phyloP scores from a whole-genome alignment of 2,797 vertebrate species.

The Phrynocephalus forsythii region DNA sequence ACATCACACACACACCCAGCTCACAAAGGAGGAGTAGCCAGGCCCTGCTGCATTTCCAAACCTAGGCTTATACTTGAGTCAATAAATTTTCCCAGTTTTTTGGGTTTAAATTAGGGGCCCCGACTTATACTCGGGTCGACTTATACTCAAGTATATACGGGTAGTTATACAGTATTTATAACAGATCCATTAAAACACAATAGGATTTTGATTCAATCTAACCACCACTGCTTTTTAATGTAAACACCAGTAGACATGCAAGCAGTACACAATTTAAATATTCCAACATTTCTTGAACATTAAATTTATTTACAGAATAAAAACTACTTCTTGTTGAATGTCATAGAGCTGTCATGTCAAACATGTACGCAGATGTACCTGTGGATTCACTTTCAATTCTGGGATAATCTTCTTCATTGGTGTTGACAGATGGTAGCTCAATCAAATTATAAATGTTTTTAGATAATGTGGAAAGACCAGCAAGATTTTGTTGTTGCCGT shows the following conservation, averaged over 20 bases:
- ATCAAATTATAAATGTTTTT: slow-evolving; percentile 82
- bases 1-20: too few relatives aligned
- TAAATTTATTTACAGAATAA: neutral
- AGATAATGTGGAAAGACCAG: slow-evolving; percentile 79
- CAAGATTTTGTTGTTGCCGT: slow-evolving; percentile 79
- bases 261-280: neutral
- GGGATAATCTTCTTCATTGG: slow-evolving; percentile 80
- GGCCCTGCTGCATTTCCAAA: too few relatives aligned
- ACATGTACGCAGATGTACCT: slow-evolving; percentile 66
- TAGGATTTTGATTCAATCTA: neutral
- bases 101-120: too few relatives aligned
- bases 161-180: neutral
- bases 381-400: slow-evolving; percentile 84
- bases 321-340: neutral
- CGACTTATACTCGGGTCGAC: too few relatives aligned
- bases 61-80: too few relatives aligned
- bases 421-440: slow-evolving; percentile 78
- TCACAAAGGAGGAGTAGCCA: too few relatives aligned
- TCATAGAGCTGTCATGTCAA: neutral
- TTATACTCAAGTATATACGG: too few relatives aligned
- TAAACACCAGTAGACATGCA: too few relatives aligned
- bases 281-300: neutral
- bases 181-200: accelerated
- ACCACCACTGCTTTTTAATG: too few relatives aligned
- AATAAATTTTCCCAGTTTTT: too few relatives aligned